phyloP scores from a whole-genome alignment of 1,140 invertebrate species.

The Helicoverpa armigera region DNA sequence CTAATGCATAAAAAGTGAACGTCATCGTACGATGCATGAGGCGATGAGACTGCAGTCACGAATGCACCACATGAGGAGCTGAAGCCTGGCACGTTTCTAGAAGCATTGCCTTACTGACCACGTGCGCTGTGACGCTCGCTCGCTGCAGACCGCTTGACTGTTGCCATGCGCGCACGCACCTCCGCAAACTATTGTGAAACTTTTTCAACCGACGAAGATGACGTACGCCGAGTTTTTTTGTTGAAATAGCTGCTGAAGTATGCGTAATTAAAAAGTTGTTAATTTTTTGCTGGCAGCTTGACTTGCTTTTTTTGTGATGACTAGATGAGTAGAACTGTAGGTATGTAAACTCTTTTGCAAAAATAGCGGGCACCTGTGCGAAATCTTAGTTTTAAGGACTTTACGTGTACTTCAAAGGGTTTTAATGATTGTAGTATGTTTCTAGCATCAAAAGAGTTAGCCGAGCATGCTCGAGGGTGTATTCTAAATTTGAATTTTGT shows the following conservation, averaged over 20 bases:
- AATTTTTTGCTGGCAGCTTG: not conserved
- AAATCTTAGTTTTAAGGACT: no score
- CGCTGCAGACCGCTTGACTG: slow-evolving; percentile 13
- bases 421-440: no score
- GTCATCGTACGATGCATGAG: slow-evolving; percentile 10
- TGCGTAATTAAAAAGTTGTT: slow-evolving; percentile 26
- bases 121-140: slow-evolving; percentile 28
- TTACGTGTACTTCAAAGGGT: no score
- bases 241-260: slow-evolving; percentile 23
- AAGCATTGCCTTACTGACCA: not conserved
- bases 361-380: no score
- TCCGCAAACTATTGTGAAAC: slow-evolving; percentile 26
- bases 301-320: not conserved
- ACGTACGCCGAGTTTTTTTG: slow-evolving; percentile 18
- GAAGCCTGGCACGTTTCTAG: not conserved
- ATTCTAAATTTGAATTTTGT: no score
- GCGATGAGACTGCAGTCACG: slow-evolving; percentile 7
- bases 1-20: not conserved
- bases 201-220: not conserved
- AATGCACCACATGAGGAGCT: not conserved
- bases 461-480: no score
- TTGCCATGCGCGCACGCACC: slow-evolving; percentile 25
- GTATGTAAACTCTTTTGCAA: no score
- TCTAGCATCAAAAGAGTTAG: no score
- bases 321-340: not conserved